Evolutionary conservation across 1,140 invertebrate genomes (phyloP), one percentile per base, ranked within the genome.

Genomic region (Hyles vespertilio): DNA sequence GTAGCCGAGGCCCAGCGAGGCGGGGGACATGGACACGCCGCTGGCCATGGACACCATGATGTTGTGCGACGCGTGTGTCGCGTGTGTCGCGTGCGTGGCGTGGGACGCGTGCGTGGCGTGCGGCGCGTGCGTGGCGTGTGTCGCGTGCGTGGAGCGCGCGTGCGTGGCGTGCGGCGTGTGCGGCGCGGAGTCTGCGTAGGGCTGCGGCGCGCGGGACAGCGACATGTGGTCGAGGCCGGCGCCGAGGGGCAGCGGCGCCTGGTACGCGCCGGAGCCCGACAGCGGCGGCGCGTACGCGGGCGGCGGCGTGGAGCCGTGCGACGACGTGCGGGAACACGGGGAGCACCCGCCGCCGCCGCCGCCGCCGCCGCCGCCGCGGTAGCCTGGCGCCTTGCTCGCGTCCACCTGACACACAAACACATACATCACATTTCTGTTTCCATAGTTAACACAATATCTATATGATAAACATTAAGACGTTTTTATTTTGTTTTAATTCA

Each of bases 311-410:
- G 74, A 79, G 66, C 76, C 80, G 74, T 84, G 84, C 63, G 82
- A 84, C 11, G 82, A 82, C 6, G 80, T 75, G 61, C 81, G 79
- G 62, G 80, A 86, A 70, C 79, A 85, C 48, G 77, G 79, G 53
- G 72, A 79, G 74, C 78, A 83, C 52, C 82, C 79, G 63, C 83
- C 82, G 61, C 66, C 58, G 56, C 74, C 65, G 32, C 62, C 50
- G 45, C 70, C 60, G 32, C 62, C 50, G 45, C 70, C 60, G 2
- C 56, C 93, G 58, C 92, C 93, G 70, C 95, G 91, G 84, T 96
- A 96, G 4, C 95, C 95, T 7, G 95, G 95, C 55, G 95, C 95
- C 86, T 96, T 95, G 47, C 94, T 92, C 6, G 92, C 92, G 83
- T 96, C 95, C 54, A 93, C 94, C 84, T 92, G 65, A 22, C 48